A percentile compares a stretch with the other conserved stretches of the same genome.
Conservation (phyloP, 2,888 invertebrate species). For the Tetranychus piercei region DNA sequence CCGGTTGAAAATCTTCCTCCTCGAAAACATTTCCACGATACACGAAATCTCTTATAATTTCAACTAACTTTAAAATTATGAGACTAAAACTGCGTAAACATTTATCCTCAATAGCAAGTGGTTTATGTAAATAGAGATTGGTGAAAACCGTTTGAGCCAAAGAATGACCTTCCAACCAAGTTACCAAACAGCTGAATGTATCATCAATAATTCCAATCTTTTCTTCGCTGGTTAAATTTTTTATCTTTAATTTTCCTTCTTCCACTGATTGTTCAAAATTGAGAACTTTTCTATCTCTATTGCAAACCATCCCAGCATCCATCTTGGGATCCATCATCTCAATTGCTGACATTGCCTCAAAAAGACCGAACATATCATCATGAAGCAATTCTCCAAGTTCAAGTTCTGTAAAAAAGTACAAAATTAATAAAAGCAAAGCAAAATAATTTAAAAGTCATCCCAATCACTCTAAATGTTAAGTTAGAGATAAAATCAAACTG, state of each 20-base stretch:
- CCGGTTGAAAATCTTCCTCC: slow-evolving; percentile 82
- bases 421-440: neutral
- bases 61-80: slow-evolving; percentile 67
- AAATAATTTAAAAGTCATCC: neutral
- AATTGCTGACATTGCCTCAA: slow-evolving; percentile 98
- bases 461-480: neutral
- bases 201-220: slow-evolving; percentile 83
- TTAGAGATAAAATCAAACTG: neutral
- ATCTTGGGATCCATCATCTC: slow-evolving; percentile 99
- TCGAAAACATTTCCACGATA: slow-evolving; percentile 29
- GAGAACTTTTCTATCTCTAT: slow-evolving; percentile 57
- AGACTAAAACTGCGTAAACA: slow-evolving; percentile 66
- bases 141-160: slow-evolving; percentile 92
- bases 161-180: slow-evolving; percentile 92
- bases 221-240: slow-evolving; percentile 54
- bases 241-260: slow-evolving; percentile 57
- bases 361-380: slow-evolving; percentile 53
- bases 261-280: slow-evolving; percentile 69
- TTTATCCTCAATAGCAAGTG: slow-evolving; percentile 60
- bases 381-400: slow-evolving; percentile 75
- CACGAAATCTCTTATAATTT: slow-evolving; percentile 69
- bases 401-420: slow-evolving; percentile 39
- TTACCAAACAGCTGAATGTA: slow-evolving; percentile 71
- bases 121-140: slow-evolving; percentile 80
- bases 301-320: slow-evolving; percentile 96